Base-by-base conservation (phyloP, 2,797 vertebrate genomes). In the Sciurus carolinensis region DNA sequence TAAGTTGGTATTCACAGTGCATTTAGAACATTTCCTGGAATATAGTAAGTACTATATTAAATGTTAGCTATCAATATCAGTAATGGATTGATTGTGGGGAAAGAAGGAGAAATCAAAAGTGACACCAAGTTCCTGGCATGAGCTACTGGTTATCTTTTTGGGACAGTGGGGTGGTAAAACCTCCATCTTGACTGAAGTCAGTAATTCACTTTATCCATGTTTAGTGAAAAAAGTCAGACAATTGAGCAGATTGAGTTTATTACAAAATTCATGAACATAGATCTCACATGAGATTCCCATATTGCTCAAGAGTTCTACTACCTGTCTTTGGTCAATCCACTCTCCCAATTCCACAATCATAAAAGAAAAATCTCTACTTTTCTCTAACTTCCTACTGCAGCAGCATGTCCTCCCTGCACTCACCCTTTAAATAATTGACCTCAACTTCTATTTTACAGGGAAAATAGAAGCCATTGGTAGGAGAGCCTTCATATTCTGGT, bases 11-110 rank as follows among this genome's bases (percentile, higher is more conserved):
- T 66, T 57, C 50, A 71, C 13, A 83, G 79, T 77, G n/a, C 17
- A 44, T 81, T 93, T 69, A 91, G 24, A 79, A 73, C 26, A 67
- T 47, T 89, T 80, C n/a, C 84, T 80, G 83, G 24, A 89, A 75
- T 52, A 73, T 7, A 73, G 66, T 79, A 66, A 87, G 47, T 33
- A 66, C 69, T 83, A 50, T 44, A 28, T 83, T 91, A 39, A 81
- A 52, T 64, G 44, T 72, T 79, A 94, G 28, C 54, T 67, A 79
- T 84, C 76, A 57, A 77, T 79, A 44, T 84, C 64, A 17, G 73
- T 42, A 39, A 83, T 15, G 24, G 8, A 47, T 47, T 52, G n/a
- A 13, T 22, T 77, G 22, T 71, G 18, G n/a, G 4, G 7, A 76
- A 8, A 50, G 24, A 82, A 24, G 75, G 28, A 72, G 18, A 33